A percentile compares a stretch with the other conserved stretches of the same genome.
These are phyloP conservation scores for Catalaphyllia jardinei DNA, from an alignment of 64 coral and sea anemone genomes.

Conservation along the genomic window DNA sequence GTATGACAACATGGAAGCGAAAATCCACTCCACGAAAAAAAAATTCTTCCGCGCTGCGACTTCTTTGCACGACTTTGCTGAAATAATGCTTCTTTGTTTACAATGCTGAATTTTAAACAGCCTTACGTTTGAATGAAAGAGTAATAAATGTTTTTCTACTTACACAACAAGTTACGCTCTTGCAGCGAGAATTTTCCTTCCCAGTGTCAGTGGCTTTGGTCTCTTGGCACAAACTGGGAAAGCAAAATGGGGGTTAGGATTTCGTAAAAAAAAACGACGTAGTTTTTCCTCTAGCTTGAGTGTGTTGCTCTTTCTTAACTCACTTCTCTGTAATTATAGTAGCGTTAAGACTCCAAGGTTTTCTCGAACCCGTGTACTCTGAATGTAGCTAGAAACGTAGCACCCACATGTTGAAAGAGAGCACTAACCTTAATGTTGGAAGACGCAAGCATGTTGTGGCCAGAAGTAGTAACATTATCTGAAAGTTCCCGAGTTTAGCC, in stretches of 20 bases:
- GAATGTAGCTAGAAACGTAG: neutral
- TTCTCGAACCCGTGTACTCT: neutral
- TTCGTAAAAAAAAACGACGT: neutral
- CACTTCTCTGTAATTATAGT: neutral
- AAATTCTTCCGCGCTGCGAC: neutral
- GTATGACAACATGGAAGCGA: neutral
- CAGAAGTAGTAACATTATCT: neutral
- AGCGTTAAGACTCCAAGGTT: neutral
- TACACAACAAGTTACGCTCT: conserved; percentile 39
- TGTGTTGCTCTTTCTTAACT: neutral
- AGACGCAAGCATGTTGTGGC: neutral
- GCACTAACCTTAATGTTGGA: conserved; percentile 20
- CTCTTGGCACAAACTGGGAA: conserved; percentile 9
- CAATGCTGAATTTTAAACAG: conserved; percentile 49
- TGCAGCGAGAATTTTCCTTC: conserved; percentile 12
- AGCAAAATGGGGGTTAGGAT: neutral
- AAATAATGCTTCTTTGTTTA: conserved; percentile 53
- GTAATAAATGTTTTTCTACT: conserved; percentile 42
- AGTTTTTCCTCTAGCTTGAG: neutral
- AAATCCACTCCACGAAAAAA: neutral
- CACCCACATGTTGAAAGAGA: neutral
- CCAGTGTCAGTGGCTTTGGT: neutral
- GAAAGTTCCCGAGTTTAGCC: neutral
- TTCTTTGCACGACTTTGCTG: conserved; percentile 2
- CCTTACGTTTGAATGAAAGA: conserved; percentile 28